These are phyloP conservation scores for Eupithecia centaureata DNA, from an alignment of 2,888 invertebrate species.

Conservation along the genomic window DNA sequence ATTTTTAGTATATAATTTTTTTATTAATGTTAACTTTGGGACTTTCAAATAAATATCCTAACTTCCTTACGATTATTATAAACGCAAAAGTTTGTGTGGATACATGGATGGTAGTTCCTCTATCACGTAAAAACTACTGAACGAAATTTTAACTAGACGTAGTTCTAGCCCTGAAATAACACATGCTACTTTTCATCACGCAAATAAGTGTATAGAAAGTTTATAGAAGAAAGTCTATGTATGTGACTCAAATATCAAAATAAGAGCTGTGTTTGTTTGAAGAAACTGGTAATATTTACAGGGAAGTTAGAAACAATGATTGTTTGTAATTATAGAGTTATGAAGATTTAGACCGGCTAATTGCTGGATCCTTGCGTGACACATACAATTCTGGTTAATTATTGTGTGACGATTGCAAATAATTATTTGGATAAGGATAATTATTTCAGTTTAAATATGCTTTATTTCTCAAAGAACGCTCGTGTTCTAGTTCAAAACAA, in stretches of 20 bases:
- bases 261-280: not conserved
- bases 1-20: not conserved
- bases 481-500: too few species aligned
- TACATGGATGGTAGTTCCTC: too few species aligned
- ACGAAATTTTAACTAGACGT: too few species aligned
- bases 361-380: slow-evolving; percentile 3
- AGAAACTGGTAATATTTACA: not conserved
- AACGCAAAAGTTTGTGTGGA: too few species aligned
- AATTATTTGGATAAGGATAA: not conserved
- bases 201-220: too few species aligned
- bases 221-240: too few species aligned
- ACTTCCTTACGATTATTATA: not conserved
- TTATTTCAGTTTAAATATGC: not conserved
- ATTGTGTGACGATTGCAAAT: not conserved
- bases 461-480: too few species aligned
- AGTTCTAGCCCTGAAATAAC: too few species aligned
- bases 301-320: not conserved
- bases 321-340: not conserved
- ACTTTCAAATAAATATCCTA: not conserved
- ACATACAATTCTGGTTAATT: not conserved
- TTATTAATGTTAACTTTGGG: not conserved
- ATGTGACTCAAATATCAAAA: too few species aligned
- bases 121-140: too few species aligned
- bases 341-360: not conserved
- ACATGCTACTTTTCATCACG: too few species aligned